Percentiles rank a stretch among this genome's conserved stretches.
Conservation (phyloP, 2,113 vertebrate species). For the Hyperopisus bebe region DNA sequence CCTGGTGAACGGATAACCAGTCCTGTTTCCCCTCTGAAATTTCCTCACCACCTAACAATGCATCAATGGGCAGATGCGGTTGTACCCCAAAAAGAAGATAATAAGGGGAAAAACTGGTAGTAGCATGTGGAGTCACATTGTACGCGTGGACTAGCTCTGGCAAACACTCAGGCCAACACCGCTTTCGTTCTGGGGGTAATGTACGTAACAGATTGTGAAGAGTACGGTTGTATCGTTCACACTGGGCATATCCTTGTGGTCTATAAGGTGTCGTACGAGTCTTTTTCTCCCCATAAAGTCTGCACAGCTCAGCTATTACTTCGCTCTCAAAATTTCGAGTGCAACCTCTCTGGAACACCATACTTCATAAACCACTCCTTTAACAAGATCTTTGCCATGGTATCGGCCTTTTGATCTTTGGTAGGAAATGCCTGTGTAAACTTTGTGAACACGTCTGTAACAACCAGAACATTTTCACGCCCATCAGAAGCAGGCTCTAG, state of each 20-base stretch:
- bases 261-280: not conserved
- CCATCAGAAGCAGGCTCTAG: conserved; percentile 16
- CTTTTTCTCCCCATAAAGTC: no score
- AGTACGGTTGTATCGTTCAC: not conserved
- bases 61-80: no score
- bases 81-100: no score
- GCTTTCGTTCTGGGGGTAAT: not conserved
- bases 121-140: no score
- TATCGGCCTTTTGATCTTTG: conserved; percentile 15
- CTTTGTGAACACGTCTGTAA: conserved; percentile 19
- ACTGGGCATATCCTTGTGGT: not conserved
- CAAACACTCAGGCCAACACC: not conserved
- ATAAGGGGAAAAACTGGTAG: no score
- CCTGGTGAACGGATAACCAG: no score
- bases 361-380: conserved; percentile 22
- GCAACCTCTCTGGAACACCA: conserved; percentile 1
- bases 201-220: not conserved
- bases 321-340: not conserved
- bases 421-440: conserved; percentile 14
- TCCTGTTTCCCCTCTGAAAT: no score
- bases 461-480: conserved; percentile 1
- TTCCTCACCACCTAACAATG: no score
- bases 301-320: no score
- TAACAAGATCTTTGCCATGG: not conserved
- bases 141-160: not conserved